Percentiles rank a stretch among this genome's conserved stretches.
These are phyloP conservation scores for Crotalus viridis DNA, from an alignment of 2,113 vertebrate species.

Conservation along the genomic window DNA sequence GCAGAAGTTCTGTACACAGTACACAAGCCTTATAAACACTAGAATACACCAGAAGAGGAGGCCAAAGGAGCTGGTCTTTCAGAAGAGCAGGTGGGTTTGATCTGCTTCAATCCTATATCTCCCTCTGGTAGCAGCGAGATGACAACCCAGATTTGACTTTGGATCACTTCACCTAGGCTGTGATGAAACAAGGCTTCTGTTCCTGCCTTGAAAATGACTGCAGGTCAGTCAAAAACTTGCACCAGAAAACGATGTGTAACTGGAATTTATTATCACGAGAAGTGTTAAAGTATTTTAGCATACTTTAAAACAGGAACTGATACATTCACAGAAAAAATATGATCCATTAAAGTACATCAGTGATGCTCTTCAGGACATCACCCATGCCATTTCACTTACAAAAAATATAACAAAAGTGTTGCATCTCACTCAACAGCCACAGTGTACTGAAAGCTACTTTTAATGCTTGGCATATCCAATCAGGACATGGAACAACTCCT, in stretches of 20 bases:
- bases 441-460: not conserved
- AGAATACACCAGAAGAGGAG: not conserved
- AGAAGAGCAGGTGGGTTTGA: not conserved
- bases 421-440: not conserved
- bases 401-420: not conserved
- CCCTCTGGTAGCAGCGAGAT: not conserved
- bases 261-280: not conserved
- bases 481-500: not conserved
- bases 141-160: not conserved
- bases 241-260: not conserved
- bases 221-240: not conserved
- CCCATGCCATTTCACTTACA: not conserved
- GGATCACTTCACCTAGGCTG: not conserved
- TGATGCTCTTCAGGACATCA: not conserved
- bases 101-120: not conserved
- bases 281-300: not conserved
- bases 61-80: not conserved
- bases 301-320: not conserved
- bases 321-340: not conserved
- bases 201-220: not conserved
- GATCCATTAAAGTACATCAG: not conserved
- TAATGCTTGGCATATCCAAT: not conserved
- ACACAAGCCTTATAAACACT: not conserved
- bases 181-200: not conserved
- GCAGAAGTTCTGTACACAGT: not conserved